Evolutionary conservation across 2,113 vertebrate species (phyloP).

Genomic region (Aspiorhynchus laticeps): DNA sequence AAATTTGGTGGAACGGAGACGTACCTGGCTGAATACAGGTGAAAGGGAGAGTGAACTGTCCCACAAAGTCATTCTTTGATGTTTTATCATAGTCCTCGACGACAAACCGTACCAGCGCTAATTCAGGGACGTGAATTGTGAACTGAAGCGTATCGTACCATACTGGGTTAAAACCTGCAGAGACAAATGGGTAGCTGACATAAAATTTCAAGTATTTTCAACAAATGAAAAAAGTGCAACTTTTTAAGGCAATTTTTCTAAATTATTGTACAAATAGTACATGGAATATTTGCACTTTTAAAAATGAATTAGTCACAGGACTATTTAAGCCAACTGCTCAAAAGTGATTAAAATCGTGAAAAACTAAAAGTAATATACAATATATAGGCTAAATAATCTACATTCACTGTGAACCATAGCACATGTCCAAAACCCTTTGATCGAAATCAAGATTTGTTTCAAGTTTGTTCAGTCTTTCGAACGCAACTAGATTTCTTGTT

Average conservation of each 20-base stretch:
- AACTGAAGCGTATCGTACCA: conserved; percentile 90
- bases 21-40: conserved; percentile 87
- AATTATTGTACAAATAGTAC: not conserved
- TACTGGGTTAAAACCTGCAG: conserved; percentile 88
- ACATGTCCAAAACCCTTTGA: not conserved
- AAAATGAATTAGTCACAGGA: not conserved
- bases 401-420: not conserved
- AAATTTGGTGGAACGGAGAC: not conserved
- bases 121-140: conserved; percentile 83
- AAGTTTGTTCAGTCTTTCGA: conserved; percentile 11
- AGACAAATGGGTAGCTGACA: not conserved
- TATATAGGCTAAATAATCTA: not conserved
- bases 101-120: conserved; percentile 88
- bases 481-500: conserved; percentile 7
- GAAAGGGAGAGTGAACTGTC: conserved; percentile 90
- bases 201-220: too few species aligned
- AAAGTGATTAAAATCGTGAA: not conserved
- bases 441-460: conserved; percentile 25
- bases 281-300: not conserved
- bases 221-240: too few species aligned
- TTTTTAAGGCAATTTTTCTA: not conserved
- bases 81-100: conserved; percentile 93
- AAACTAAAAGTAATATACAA: too few species aligned
- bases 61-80: conserved; percentile 90
- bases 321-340: not conserved